A percentile compares a stretch with the other conserved stretches of the same genome.
Evolutionary conservation across 2,888 invertebrate genomes (phyloP).

Genomic region (Chrysolina americana): DNA sequence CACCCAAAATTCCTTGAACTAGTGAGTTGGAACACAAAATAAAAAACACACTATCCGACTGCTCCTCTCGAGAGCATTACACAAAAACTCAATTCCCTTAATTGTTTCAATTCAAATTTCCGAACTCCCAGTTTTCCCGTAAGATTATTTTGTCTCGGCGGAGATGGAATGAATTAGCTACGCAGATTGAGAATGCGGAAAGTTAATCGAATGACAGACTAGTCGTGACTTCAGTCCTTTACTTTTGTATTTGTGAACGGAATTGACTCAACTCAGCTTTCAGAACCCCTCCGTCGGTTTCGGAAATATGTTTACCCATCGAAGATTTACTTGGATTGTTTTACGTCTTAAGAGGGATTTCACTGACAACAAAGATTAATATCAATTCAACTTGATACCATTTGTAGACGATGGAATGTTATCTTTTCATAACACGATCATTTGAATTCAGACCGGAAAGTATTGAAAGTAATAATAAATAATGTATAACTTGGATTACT

Average conservation of each 20-base stretch:
- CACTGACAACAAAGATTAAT: no score
- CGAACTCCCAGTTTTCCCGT: not conserved
- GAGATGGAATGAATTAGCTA: constrained; percentile 63
- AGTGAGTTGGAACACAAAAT: no score
- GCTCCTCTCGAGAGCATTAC: not conserved
- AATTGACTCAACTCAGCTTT: constrained; percentile 55
- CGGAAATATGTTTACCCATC: constrained; percentile 49
- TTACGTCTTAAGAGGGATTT: not conserved
- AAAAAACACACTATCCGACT: constrained; percentile 1
- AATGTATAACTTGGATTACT: no score
- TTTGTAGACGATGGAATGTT: no score
- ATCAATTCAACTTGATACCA: no score
- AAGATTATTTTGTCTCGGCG: constrained; percentile 61
- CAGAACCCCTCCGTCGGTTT: constrained; percentile 40
- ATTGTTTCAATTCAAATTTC: constrained; percentile 15
- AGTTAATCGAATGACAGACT: constrained; percentile 64
- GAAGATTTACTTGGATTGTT: constrained; percentile 36
- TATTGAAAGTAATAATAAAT: no score
- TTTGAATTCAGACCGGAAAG: no score
- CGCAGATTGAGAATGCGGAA: constrained; percentile 62
- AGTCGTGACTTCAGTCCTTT: constrained; percentile 55
- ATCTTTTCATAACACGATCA: no score
- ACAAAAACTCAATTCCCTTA: not conserved
- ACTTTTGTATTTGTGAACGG: constrained; percentile 55
- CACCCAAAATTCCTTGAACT: no score